Evolutionary conservation across 2,113 vertebrate genomes (phyloP), one percentile per base, ranked within the genome.

Genomic region (Eublepharis macularius): DNA sequence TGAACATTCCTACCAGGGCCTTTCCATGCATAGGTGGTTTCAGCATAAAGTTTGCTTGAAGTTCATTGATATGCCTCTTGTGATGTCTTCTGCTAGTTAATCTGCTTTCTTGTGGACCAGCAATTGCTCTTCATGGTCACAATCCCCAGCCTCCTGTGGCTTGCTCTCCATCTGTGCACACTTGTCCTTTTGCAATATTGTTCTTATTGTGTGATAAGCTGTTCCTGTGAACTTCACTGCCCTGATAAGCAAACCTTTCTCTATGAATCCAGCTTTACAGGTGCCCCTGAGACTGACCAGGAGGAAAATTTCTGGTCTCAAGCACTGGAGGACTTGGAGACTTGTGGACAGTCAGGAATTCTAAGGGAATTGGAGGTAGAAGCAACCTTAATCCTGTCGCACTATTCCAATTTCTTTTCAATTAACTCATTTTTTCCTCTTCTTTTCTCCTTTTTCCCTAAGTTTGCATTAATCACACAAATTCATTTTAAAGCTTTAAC

Each of bases 231-330:
- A 80, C 66, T 85, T 29, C 82, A 65, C 86, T 88, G 72, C 45
- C 12, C 5, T 60, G 45, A 49, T 91, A 49, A 88, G 82, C 80
- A 90, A 91, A 87, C 90, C 90, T 90, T 89, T 94, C 85, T 90
- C 90, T 94, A 81, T 93, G 88, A 83, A 77, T 87, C 66, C 94
- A 99, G 98, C 94, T 99, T 98, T 91, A 88, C 96, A 82, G 98
- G 98, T 81, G 95, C 96, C 29, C 97, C 97, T 0, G 98, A 99
- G 92, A 97, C 97, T 2, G 99, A 99, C 92, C 99, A 99, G 93
- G 98, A 99, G 87, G 99, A 99, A 96, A 99, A 98, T 94, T 99
- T 99, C 96, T 99, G 98, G 99, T 99, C 98, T 88, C 98, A 99
- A 94, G 98, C 99, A 0, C 96, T 99, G 94, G 99, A 99, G 91